Percentiles rank a stretch among this genome's conserved stretches.
phyloP scores from a whole-genome alignment of 1,140 invertebrate species.

The Latrodectus geometricus region DNA sequence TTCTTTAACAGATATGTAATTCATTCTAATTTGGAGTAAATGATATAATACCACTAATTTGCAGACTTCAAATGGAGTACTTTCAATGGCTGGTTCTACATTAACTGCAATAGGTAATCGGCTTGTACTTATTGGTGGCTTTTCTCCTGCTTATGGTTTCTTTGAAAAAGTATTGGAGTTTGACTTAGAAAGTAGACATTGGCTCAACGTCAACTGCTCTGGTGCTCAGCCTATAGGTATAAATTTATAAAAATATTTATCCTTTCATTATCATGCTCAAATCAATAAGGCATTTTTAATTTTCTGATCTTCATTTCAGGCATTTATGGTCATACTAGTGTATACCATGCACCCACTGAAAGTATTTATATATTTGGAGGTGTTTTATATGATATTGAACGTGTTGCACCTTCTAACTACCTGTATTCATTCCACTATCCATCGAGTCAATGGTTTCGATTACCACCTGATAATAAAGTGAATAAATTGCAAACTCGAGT shows the following conservation, averaged over 20 bases:
- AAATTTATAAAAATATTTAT: not conserved
- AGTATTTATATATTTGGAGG: conserved; percentile 93
- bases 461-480: conserved; percentile 62
- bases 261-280: not conserved
- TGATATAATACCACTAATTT: not conserved
- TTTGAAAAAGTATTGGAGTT: conserved; percentile 86
- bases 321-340: conserved; percentile 90
- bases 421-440: conserved; percentile 65
- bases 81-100: conserved; percentile 86
- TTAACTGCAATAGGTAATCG: conserved; percentile 83
- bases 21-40: too few relatives aligned
- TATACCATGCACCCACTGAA: conserved; percentile 83
- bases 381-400: conserved; percentile 78
- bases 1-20: too few relatives aligned
- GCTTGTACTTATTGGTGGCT: conserved; percentile 88
- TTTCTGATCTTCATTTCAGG: conserved; percentile 69
- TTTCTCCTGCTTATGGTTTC: conserved; percentile 83
- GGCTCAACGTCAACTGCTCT: conserved; percentile 76
- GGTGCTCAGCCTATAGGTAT: conserved; percentile 80
- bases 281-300: not conserved
- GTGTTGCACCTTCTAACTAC: conserved; percentile 63
- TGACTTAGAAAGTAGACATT: conserved; percentile 79
- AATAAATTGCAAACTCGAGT: conserved; percentile 37
- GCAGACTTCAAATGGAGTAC: conserved; percentile 65
- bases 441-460: conserved; percentile 62